These are phyloP conservation scores for Larimichthys polyactis DNA, from an alignment of 2,113 vertebrate genomes.

Conservation along the genomic window DNA sequence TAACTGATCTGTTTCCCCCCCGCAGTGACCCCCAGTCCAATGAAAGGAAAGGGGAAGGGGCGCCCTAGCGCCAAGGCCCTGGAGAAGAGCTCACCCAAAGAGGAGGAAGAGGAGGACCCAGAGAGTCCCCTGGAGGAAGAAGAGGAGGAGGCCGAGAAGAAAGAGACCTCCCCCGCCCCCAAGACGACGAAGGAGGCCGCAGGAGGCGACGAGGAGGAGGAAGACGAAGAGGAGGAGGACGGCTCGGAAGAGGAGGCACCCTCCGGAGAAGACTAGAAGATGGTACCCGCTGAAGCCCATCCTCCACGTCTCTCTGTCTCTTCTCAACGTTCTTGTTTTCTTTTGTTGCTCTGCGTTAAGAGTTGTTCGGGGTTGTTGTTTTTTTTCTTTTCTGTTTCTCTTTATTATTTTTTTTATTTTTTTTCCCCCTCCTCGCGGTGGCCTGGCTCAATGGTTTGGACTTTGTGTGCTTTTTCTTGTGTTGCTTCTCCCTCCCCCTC, in stretches of 20 bases:
- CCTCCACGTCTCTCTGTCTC: constrained; percentile 67
- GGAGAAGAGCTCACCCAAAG: constrained; percentile 97
- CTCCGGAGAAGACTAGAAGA: constrained; percentile 96
- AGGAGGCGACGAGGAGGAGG: constrained; percentile 88
- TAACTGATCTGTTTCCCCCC: not conserved
- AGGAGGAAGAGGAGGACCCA: constrained; percentile 89
- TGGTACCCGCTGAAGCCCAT: constrained; percentile 55
- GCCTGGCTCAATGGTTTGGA: constrained; percentile 85
- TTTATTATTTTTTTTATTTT: constrained; percentile 47
- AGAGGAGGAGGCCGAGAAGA: constrained; percentile 91
- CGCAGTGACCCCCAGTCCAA: constrained; percentile 95
- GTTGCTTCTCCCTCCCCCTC: constrained; percentile 20
- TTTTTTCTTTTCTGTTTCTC: constrained; percentile 36
- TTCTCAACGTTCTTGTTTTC: constrained; percentile 57
- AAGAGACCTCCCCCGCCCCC: constrained; percentile 86
- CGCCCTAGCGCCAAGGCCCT: constrained; percentile 93
- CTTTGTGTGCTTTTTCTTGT: constrained; percentile 66
- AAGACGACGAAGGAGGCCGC: constrained; percentile 89
- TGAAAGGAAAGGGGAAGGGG: constrained; percentile 99
- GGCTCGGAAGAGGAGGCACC: constrained; percentile 96
- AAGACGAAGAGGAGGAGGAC: constrained; percentile 89
- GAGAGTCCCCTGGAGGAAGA: constrained; percentile 89
- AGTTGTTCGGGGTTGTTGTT: constrained; percentile 21
- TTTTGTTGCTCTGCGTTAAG: constrained; percentile 67
- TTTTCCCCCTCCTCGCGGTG: constrained; percentile 64